Evolutionary conservation across 2,888 invertebrate genomes (phyloP).

Genomic region (Leptinotarsa rubiginosa): DNA sequence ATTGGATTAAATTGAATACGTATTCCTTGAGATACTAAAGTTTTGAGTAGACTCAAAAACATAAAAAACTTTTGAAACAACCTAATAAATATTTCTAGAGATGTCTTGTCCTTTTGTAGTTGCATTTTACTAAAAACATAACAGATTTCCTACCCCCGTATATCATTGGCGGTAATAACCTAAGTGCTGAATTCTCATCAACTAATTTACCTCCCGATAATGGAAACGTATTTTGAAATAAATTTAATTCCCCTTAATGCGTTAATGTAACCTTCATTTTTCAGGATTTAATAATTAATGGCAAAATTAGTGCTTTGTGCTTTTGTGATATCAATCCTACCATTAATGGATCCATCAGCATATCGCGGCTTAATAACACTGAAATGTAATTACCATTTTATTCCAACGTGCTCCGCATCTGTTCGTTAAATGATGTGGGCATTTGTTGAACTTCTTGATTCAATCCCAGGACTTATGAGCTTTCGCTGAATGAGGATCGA

Average conservation of each 20-base stretch:
- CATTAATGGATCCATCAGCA: slow-evolving; percentile 42
- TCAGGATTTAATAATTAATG: slow-evolving; percentile 37
- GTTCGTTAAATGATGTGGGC: background rate
- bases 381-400: slow-evolving; percentile 20
- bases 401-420: slow-evolving; percentile 6
- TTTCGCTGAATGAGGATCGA: too few relatives aligned
- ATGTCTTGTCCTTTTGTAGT: too few relatives aligned
- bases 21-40: too few relatives aligned
- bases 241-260: slow-evolving; percentile 40
- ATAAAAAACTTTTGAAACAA: too few relatives aligned
- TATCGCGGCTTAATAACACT: slow-evolving; percentile 30
- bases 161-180: slow-evolving; percentile 11
- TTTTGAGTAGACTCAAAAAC: too few relatives aligned
- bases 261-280: slow-evolving; percentile 42
- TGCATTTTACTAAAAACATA: too few relatives aligned
- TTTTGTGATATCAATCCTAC: slow-evolving; percentile 38
- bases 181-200: slow-evolving; percentile 26
- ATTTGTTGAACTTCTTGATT: too few relatives aligned
- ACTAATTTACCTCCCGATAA: slow-evolving; percentile 29
- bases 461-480: too few relatives aligned
- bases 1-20: too few relatives aligned
- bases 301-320: slow-evolving; percentile 42
- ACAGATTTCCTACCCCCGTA: background rate
- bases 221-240: slow-evolving; percentile 35
- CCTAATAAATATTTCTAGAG: too few relatives aligned